Evolutionary conservation across 2,797 vertebrate species (phyloP).

Genomic region (Sparidentex hasta): DNA sequence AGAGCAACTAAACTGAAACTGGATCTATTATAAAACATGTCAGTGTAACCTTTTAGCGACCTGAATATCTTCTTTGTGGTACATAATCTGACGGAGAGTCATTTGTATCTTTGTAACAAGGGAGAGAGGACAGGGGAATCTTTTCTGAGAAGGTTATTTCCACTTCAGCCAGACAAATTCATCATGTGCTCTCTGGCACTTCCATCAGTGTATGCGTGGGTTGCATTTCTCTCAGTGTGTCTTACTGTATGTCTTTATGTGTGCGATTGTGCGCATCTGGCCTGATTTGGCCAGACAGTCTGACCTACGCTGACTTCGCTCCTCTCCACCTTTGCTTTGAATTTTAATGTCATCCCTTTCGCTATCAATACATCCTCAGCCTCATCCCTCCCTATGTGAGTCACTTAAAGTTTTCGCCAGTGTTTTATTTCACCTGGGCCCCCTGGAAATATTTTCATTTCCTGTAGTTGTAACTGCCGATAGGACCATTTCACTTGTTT

Average conservation of each 20-base stretch:
- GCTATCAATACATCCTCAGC: not conserved
- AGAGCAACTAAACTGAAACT: constrained; percentile 17
- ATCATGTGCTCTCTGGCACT: constrained; percentile 29
- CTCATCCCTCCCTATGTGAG: not conserved
- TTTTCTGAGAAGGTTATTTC: constrained; percentile 58
- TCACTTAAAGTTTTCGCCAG: constrained; percentile 19
- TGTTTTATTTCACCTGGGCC: not conserved
- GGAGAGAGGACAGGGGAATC: constrained; percentile 7
- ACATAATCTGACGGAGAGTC: constrained; percentile 50
- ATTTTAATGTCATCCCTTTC: constrained; percentile 35
- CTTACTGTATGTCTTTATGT: constrained; percentile 1
- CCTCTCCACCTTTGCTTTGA: constrained; percentile 12
- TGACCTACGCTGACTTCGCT: constrained; percentile 48
- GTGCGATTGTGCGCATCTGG: constrained; percentile 5
- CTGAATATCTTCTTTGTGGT: constrained; percentile 55
- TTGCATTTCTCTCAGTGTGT: not conserved
- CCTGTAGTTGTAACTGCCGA: not conserved
- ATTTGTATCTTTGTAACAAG: constrained; percentile 57
- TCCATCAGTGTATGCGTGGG: not conserved
- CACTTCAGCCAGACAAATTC: constrained; percentile 52
- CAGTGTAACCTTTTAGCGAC: constrained; percentile 63
- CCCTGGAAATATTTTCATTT: not conserved
- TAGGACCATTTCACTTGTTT: not conserved
- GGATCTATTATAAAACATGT: constrained; percentile 47
- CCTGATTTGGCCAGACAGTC: constrained; percentile 44